These are phyloP conservation scores for Mayetiola destructor DNA, from an alignment of 2,888 invertebrate species.

Conservation along the genomic window DNA sequence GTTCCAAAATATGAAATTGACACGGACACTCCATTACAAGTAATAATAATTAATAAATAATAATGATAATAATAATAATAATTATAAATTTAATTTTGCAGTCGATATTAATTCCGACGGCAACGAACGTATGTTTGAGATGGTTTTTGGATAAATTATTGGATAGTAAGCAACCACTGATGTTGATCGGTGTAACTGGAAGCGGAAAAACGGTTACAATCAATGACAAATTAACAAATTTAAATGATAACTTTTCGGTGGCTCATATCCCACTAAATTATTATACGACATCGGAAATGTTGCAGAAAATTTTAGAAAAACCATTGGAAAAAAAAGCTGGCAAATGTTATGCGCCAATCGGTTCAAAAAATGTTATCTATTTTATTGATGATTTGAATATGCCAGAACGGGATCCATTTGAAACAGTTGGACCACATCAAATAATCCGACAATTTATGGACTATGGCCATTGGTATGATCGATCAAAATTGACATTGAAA, in stretches of 20 bases:
- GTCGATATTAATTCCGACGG: conserved; percentile 73
- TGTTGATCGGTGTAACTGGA: conserved; percentile 82
- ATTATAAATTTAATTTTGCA: no score
- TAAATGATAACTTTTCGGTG: conserved; percentile 59
- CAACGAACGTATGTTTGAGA: conserved; percentile 72
- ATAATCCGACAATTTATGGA: conserved; percentile 87
- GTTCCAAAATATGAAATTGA: conserved; percentile 66
- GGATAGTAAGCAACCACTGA: conserved; percentile 63
- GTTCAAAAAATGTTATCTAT: conserved; percentile 78
- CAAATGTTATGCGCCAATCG: conserved; percentile 81
- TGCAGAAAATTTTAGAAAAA: conserved; percentile 69
- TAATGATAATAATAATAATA: no score
- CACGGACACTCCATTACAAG: conserved; percentile 74
- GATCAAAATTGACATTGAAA: conserved; percentile 40
- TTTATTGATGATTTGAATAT: conserved; percentile 95
- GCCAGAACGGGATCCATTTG: conserved; percentile 91
- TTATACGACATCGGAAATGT: conserved; percentile 84
- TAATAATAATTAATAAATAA: conserved; percentile 25
- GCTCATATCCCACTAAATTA: conserved; percentile 85
- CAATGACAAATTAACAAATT: conserved; percentile 51
- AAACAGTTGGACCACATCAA: conserved; percentile 91
- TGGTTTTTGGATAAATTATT: conserved; percentile 81
- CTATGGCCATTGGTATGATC: conserved; percentile 72
- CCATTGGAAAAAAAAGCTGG: conserved; percentile 93
- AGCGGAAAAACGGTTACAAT: conserved; percentile 87